Evolutionary conservation across 2,113 vertebrate genomes (phyloP).

Genomic region (Limanda limanda): DNA sequence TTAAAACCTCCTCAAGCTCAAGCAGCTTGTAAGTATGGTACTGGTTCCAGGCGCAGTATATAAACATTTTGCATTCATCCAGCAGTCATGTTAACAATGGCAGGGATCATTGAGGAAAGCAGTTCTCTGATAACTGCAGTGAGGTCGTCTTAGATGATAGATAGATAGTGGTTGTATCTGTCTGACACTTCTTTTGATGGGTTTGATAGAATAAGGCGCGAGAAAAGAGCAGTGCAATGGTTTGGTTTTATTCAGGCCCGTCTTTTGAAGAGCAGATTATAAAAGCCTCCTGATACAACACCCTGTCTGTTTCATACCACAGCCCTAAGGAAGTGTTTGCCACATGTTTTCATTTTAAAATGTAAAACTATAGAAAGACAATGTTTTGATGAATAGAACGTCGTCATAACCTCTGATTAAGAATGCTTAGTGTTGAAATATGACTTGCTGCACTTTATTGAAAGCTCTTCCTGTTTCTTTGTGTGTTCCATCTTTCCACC

Average conservation of each 20-base stretch:
- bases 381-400: not conserved
- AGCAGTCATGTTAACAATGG: slow-evolving; percentile 16
- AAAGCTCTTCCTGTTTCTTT: no score
- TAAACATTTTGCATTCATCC: slow-evolving; percentile 30
- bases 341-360: not conserved
- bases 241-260: not conserved
- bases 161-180: slow-evolving; percentile 28
- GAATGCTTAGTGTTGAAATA: not conserved
- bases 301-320: not conserved
- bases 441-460: no score
- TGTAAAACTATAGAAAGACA: not conserved
- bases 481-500: no score
- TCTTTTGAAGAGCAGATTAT: not conserved
- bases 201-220: not conserved
- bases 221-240: not conserved
- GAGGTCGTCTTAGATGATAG: not conserved
- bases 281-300: not conserved
- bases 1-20: slow-evolving; percentile 17
- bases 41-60: not conserved
- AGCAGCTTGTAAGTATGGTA: not conserved
- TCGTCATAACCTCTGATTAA: not conserved
- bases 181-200: slow-evolving; percentile 33
- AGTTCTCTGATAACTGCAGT: not conserved
- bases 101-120: not conserved
- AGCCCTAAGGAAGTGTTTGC: not conserved